These are phyloP conservation scores for Notiomystis cincta DNA, from an alignment of 2,113 vertebrate species.

Conservation along the genomic window DNA sequence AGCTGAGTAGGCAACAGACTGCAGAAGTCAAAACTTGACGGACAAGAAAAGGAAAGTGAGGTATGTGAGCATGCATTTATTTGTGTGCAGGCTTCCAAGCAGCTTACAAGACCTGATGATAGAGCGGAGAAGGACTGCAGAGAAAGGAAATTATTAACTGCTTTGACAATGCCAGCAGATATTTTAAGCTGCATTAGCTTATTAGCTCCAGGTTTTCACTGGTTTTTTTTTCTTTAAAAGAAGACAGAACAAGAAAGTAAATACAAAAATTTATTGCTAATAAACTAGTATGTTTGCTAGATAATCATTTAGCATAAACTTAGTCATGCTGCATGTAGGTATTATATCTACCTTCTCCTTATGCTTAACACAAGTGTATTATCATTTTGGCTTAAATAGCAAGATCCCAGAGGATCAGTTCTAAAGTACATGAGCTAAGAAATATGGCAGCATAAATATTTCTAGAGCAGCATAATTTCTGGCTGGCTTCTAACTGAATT, in stretches of 20 bases:
- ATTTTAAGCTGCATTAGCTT: constrained; percentile 22
- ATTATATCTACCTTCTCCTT: not conserved
- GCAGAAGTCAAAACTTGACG: not conserved
- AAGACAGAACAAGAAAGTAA: not conserved
- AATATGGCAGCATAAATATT: constrained; percentile 19
- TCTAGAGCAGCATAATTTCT: constrained; percentile 7
- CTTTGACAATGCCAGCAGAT: not conserved
- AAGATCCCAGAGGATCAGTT: not conserved
- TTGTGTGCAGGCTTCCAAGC: not conserved
- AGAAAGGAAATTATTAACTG: constrained; percentile 43
- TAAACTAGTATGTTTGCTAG: not conserved
- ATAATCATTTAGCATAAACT: not conserved
- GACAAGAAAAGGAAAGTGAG: not conserved
- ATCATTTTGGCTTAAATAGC: constrained; percentile 13
- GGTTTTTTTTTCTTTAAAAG: not conserved
- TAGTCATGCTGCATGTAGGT: not conserved
- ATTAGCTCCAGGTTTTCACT: constrained; percentile 27
- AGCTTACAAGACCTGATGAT: not conserved
- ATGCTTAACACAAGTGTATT: not conserved
- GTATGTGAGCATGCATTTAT: not conserved
- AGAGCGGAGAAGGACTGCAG: not conserved
- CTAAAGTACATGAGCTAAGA: constrained; percentile 12
- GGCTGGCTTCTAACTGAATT: not conserved
- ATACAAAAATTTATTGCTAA: not conserved
- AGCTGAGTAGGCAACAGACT: not conserved